phyloP scores from a whole-genome alignment of 2,113 vertebrate species.

The Mobula birostris region DNA sequence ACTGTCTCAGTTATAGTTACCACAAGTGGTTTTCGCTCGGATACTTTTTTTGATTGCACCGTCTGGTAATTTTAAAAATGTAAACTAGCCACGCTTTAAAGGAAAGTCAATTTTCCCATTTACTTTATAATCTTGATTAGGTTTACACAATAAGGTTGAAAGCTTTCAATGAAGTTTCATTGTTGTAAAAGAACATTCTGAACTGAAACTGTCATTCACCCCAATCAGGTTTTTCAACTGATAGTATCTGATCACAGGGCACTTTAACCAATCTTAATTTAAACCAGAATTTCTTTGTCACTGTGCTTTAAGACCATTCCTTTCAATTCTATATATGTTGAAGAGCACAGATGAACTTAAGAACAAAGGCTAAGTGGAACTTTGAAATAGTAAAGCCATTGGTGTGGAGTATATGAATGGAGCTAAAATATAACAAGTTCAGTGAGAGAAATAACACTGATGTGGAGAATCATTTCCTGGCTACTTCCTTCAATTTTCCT shows the following conservation, averaged over 20 bases:
- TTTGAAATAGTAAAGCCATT: not conserved
- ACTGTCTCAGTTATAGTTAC: not conserved
- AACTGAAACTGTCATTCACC: not conserved
- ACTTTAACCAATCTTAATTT: not conserved
- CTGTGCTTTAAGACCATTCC: too few relatives aligned
- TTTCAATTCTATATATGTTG: not conserved
- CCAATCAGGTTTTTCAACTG: not conserved
- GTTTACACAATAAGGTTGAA: not conserved
- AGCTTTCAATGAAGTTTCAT: not conserved
- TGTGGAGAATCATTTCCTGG: not conserved
- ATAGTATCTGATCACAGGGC: not conserved
- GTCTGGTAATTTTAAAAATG: conserved; percentile 14
- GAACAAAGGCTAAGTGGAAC: too few relatives aligned
- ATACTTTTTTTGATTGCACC: not conserved
- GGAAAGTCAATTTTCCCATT: not conserved
- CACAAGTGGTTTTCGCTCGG: not conserved
- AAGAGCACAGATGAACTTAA: not conserved
- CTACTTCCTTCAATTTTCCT: not conserved
- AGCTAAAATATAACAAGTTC: not conserved
- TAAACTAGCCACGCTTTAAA: not conserved
- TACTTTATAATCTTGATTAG: not conserved
- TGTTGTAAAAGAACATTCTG: not conserved
- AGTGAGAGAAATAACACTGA: not conserved
- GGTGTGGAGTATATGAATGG: not conserved
- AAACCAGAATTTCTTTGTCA: not conserved